Evolutionary conservation across 2,113 vertebrate species (phyloP).

Genomic region (Oncorhynchus mykiss): DNA sequence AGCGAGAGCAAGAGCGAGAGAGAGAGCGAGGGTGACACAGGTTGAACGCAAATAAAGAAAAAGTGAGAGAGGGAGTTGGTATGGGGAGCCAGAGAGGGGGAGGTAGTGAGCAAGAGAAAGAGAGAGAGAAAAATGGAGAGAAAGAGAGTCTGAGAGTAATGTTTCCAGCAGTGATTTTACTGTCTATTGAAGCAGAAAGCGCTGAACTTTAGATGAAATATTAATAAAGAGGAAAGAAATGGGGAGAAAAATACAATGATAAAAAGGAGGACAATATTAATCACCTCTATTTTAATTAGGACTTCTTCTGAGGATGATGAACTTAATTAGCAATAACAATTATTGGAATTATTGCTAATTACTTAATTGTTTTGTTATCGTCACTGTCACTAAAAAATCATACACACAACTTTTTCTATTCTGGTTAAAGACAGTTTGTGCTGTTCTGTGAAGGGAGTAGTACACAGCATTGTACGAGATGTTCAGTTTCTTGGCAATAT

Average conservation of each 20-base stretch:
- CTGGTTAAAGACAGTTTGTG: no score
- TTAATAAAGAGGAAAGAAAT: conserved; percentile 55
- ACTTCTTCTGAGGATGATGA: conserved; percentile 57
- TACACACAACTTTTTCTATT: conserved; percentile 7
- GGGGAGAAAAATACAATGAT: conserved; percentile 49
- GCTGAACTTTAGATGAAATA: conserved; percentile 72
- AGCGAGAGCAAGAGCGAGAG: no score
- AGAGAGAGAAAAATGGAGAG: no score
- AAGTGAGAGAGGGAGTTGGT: background rate
- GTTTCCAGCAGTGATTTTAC: conserved; percentile 68
- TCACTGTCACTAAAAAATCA: conserved; percentile 55
- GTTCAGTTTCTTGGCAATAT: no score
- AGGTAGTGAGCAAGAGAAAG: no score
- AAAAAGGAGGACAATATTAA: conserved; percentile 57
- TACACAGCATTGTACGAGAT: no score
- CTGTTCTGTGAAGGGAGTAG: no score
- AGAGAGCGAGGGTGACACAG: background rate
- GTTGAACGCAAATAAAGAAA: background rate
- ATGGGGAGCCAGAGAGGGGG: background rate
- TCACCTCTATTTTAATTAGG: conserved; percentile 68
- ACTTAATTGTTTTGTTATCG: conserved; percentile 65
- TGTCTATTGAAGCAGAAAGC: conserved; percentile 69
- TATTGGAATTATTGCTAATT: conserved; percentile 69
- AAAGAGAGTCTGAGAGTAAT: conserved; percentile 47
- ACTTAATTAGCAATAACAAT: conserved; percentile 62